phyloP scores from a whole-genome alignment of 2,113 vertebrate species.

The Guaruba guarouba region DNA sequence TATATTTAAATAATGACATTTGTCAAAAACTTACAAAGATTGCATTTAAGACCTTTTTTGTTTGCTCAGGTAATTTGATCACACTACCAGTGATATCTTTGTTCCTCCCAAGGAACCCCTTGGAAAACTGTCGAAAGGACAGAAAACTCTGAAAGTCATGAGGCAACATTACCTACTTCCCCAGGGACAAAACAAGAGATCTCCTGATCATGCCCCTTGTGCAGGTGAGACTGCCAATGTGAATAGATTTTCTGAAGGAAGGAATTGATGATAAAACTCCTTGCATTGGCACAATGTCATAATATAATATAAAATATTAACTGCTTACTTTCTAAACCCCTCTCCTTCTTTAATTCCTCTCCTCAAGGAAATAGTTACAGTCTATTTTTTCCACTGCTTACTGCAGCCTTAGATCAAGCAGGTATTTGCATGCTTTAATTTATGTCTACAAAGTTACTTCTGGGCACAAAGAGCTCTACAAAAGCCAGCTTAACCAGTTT shows the following conservation, averaged over 20 bases:
- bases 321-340: neutral
- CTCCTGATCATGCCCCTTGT: neutral
- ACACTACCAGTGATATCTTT: neutral
- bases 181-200: neutral
- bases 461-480: neutral
- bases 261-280: neutral
- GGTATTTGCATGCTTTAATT: slow-evolving; percentile 12
- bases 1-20: slow-evolving; percentile 35
- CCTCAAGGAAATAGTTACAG: neutral
- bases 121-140: neutral
- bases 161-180: neutral
- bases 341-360: neutral
- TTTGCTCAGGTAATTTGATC: neutral
- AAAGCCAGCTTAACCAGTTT: neutral
- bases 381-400: neutral
- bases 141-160: neutral
- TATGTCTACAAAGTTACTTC: neutral
- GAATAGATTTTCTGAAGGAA: neutral
- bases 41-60: neutral
- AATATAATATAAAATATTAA: neutral
- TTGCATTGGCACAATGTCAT: neutral
- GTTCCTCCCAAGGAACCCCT: neutral
- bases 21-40: neutral
- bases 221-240: neutral
- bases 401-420: neutral